These are phyloP conservation scores for Baccha elongata DNA, from an alignment of 2,888 invertebrate species.

Conservation along the genomic window DNA sequence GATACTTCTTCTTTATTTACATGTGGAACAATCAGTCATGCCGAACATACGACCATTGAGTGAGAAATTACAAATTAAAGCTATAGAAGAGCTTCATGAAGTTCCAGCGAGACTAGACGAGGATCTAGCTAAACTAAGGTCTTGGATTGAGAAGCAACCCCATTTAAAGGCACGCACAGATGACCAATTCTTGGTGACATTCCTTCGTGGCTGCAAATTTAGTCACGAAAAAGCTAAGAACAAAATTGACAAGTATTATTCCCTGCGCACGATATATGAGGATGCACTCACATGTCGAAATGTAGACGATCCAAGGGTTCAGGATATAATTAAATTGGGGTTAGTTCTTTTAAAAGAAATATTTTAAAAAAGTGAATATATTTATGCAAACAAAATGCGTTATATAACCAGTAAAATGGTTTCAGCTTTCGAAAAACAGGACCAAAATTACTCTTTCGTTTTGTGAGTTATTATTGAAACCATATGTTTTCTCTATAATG, in stretches of 20 bases:
- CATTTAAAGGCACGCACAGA: constrained; percentile 80
- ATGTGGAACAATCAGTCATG: constrained; percentile 61
- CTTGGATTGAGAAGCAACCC: constrained; percentile 83
- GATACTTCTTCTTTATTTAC: constrained; percentile 5
- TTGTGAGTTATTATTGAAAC: no score
- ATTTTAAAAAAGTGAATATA: no score
- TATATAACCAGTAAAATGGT: no score
- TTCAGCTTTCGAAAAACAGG: no score
- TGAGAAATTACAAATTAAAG: constrained; percentile 78
- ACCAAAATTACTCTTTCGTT: no score
- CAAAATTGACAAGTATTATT: constrained; percentile 85
- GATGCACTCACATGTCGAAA: constrained; percentile 83
- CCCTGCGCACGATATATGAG: constrained; percentile 83
- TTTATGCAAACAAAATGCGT: no score
- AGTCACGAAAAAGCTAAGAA: constrained; percentile 84
- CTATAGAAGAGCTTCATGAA: constrained; percentile 83
- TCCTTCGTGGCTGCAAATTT: constrained; percentile 84
- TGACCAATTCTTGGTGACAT: constrained; percentile 83
- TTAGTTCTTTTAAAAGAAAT: no score
- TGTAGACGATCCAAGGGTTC: constrained; percentile 76
- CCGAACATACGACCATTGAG: constrained; percentile 77
- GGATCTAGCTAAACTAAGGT: constrained; percentile 81
- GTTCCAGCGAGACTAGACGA: constrained; percentile 79
- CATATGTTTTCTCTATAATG: no score
- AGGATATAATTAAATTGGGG: constrained; percentile 77